These are phyloP conservation scores for Diaphora mendica DNA, from an alignment of 2,888 invertebrate genomes.

Conservation along the genomic window DNA sequence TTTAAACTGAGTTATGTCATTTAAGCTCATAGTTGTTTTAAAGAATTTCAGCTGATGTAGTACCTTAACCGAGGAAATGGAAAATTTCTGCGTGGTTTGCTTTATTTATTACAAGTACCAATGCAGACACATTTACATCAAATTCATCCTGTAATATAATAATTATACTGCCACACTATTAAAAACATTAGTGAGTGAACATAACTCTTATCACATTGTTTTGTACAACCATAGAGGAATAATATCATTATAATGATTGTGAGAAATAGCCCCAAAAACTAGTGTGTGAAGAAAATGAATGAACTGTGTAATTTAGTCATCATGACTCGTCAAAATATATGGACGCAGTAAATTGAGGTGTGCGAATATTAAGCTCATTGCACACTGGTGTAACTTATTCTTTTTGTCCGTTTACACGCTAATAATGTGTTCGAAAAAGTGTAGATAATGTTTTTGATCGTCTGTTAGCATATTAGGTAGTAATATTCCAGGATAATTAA, in stretches of 20 bases:
- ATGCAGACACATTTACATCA: no score
- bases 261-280: conserved; percentile 15
- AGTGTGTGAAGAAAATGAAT: conserved; percentile 37
- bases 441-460: neutral
- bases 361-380: conserved; percentile 1
- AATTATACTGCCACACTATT: neutral
- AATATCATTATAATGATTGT: neutral
- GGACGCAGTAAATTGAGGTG: conserved; percentile 12
- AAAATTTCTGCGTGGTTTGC: no score
- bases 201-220: neutral
- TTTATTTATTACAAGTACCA: no score
- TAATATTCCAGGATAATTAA: no score
- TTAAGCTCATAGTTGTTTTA: no score
- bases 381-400: neutral
- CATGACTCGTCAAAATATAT: conserved; percentile 26
- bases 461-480: neutral
- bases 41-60: no score
- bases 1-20: no score
- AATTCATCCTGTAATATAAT: no score
- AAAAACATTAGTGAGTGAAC: neutral
- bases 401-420: neutral
- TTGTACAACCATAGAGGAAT: neutral
- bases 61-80: no score
- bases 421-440: neutral
- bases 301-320: conserved; percentile 33